phyloP scores from a whole-genome alignment of 1,140 invertebrate genomes.

The Euschistus heros region DNA sequence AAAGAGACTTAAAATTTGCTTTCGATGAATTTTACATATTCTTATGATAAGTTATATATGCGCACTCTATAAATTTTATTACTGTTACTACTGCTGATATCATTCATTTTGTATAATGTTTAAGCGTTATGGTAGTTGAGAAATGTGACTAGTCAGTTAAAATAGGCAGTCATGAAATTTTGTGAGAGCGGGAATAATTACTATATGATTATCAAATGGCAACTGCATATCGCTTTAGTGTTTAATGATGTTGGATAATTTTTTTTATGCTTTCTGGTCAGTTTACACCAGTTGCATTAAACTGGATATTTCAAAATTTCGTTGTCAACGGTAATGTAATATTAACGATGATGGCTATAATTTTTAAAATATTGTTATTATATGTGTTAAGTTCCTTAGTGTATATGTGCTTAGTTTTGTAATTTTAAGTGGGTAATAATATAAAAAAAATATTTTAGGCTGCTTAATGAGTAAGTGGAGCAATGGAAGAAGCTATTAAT shows the following conservation, averaged over 20 bases:
- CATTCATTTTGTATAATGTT: too few relatives aligned
- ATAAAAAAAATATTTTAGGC: background rate
- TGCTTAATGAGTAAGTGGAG: background rate
- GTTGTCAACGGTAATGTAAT: background rate
- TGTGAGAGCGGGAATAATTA: slow-evolving; percentile 3
- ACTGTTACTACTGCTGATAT: too few relatives aligned
- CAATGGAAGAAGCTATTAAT: slow-evolving; percentile 7
- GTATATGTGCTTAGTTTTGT: too few relatives aligned
- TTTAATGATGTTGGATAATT: background rate
- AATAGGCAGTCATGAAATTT: slow-evolving; percentile 9
- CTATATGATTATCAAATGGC: background rate
- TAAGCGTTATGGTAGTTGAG: background rate
- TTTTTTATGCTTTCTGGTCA: background rate
- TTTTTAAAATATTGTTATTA: background rate
- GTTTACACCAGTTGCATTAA: too few relatives aligned
- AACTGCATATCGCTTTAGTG: background rate
- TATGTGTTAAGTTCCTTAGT: too few relatives aligned
- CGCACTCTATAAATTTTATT: slow-evolving; percentile 4
- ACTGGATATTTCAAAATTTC: too few relatives aligned
- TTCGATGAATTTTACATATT: background rate
- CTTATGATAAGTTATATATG: background rate
- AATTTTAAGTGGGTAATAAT: too few relatives aligned
- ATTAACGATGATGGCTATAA: background rate
- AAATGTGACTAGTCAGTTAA: background rate
- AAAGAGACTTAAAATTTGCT: background rate